Base-by-base conservation (phyloP, 2,888 invertebrate species). In the Holacanthella duospinosa region DNA sequence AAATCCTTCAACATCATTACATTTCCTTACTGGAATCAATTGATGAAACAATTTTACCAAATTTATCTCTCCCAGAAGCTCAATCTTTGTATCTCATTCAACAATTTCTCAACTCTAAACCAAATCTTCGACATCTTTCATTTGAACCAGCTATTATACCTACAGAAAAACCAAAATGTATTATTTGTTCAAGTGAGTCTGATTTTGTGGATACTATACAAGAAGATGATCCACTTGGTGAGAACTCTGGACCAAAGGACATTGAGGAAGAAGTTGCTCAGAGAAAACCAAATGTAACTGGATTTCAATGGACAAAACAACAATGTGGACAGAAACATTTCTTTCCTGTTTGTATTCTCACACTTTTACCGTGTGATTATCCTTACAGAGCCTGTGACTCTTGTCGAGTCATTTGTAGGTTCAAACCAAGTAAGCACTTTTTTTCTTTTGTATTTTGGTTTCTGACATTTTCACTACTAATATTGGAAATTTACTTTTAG, bases 291-390 rank as follows among this genome's bases (percentile, higher is more conserved):
- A 56, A 59, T 12, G 58, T 64, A n/a, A 36, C 43, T 6, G 64
- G 64, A 12, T 62, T 57, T 28, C 54, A 54, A 54, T 64, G 64
- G 64, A 59, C 48, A 28, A 57, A 58, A 21, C 64, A 64, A 43
- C 61, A 61, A 9, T 64, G 64, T 26, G 3, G 3, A 1, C 25
- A 27, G n/a, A 57, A 59, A 26, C 64, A 64, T 59, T 3, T 25
- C 27, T 29, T 53, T 25, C 27, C 61, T 3, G 62, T 64, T 19
- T 61, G 61, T 59, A 48, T 62, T 16, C 21, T 48, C 19, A 48
- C 29, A n/a, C 29, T 57, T 9, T 19, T 57, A 2, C 57, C 57
- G n/a, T 57, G 57, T 25, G 24, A 57, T 4, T 57, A 3, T 29
- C 57, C 55, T 26, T 55, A 55, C 55, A 21, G 55, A 26, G n/a